Evolutionary conservation across 2,113 vertebrate genomes (phyloP).

Genomic region (Limanda limanda): DNA sequence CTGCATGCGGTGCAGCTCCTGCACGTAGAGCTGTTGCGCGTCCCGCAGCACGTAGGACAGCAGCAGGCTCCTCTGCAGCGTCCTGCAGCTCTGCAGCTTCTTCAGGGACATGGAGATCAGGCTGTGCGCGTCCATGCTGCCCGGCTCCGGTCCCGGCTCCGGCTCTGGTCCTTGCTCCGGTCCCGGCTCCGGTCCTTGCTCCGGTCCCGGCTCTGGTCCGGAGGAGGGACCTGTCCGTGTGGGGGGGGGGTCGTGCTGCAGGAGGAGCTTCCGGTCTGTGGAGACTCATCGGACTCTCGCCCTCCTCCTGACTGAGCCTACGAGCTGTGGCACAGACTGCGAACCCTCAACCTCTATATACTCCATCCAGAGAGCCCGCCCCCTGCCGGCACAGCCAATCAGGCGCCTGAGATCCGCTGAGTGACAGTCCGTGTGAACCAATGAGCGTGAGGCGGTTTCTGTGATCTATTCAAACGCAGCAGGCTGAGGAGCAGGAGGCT

Average conservation of each 20-base stretch:
- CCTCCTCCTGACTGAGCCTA: slow-evolving; percentile 60
- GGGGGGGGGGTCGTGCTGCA: slow-evolving; percentile 53
- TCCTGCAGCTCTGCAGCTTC: slow-evolving; percentile 97
- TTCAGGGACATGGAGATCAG: slow-evolving; percentile 94
- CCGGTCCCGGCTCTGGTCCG: not conserved
- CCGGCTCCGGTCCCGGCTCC: too few relatives aligned
- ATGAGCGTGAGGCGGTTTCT: slow-evolving; percentile 84
- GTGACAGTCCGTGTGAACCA: slow-evolving; percentile 81
- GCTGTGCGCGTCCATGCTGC: slow-evolving; percentile 91
- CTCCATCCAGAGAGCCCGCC: slow-evolving; percentile 61
- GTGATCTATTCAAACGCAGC: slow-evolving; percentile 84
- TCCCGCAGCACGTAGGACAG: slow-evolving; percentile 96
- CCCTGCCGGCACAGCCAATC: slow-evolving; percentile 61
- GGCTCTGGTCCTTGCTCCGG: not conserved
- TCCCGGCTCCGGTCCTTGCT: not conserved
- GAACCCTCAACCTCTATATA: slow-evolving; percentile 81
- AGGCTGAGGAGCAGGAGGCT: slow-evolving; percentile 72
- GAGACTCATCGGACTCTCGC: slow-evolving; percentile 75
- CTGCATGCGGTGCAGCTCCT: slow-evolving; percentile 93
- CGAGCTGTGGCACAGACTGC: slow-evolving; percentile 80
- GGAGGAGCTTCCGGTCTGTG: slow-evolving; percentile 69
- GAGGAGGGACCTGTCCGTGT: slow-evolving; percentile 49
- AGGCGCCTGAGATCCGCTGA: slow-evolving; percentile 53
- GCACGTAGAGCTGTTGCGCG: slow-evolving; percentile 96
- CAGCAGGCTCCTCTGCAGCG: slow-evolving; percentile 97